Percentiles rank a stretch among this genome's conserved stretches.
Evolutionary conservation across 1,140 invertebrate species (phyloP).

Genomic region (Chlorops oryzae): DNA sequence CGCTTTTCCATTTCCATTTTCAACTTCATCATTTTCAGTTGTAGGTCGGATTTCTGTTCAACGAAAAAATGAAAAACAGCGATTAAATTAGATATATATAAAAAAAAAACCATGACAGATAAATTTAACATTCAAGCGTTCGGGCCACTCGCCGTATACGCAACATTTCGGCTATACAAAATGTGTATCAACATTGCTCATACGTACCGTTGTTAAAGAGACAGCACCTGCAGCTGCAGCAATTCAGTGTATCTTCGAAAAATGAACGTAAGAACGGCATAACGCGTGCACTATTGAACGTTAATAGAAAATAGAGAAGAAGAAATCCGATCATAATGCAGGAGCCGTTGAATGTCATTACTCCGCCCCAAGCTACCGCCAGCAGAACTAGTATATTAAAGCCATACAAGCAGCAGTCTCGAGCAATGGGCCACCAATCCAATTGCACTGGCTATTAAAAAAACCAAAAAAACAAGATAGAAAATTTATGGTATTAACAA

Average conservation of each 20-base stretch:
- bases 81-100: too few relatives aligned
- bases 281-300: conserved; percentile 51
- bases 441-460: conserved; percentile 64
- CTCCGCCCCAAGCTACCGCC: conserved; percentile 66
- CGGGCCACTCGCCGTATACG: too few relatives aligned
- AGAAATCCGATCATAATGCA: conserved; percentile 59
- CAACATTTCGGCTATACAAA: too few relatives aligned
- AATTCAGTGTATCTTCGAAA: conserved; percentile 8
- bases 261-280: conserved; percentile 7
- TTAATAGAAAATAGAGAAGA: conserved; percentile 55
- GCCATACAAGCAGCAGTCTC: conserved; percentile 76
- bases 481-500: neutral
- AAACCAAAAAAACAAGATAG: neutral
- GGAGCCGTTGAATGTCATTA: conserved; percentile 71
- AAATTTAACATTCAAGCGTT: too few relatives aligned
- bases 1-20: too few relatives aligned
- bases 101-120: too few relatives aligned
- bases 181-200: too few relatives aligned
- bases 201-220: too few relatives aligned
- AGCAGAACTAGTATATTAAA: conserved; percentile 66
- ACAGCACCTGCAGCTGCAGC: too few relatives aligned
- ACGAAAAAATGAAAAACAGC: too few relatives aligned
- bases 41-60: too few relatives aligned
- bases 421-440: conserved; percentile 69
- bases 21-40: too few relatives aligned